These are phyloP conservation scores for Phrixothrix hirtus DNA, from an alignment of 2,888 invertebrate genomes.

Conservation along the genomic window DNA sequence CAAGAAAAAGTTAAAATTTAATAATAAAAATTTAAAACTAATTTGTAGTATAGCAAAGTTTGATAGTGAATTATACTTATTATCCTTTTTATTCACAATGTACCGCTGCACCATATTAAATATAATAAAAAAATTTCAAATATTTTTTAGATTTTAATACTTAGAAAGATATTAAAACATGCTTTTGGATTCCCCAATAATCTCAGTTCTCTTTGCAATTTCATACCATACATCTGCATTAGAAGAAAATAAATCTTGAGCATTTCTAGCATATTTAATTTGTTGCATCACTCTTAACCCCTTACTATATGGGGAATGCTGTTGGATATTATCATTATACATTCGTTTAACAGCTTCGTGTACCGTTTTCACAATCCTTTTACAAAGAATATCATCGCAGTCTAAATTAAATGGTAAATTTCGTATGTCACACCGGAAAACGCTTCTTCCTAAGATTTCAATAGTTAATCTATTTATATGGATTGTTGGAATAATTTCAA, in stretches of 20 bases:
- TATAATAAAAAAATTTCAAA: too few species aligned
- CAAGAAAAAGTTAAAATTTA: too few species aligned
- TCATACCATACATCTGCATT: not conserved
- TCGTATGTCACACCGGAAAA: slow-evolving; percentile 47
- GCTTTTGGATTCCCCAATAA: too few species aligned
- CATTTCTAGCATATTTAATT: not conserved
- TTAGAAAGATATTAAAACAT: too few species aligned
- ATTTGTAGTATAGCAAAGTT: too few species aligned
- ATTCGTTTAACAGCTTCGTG: slow-evolving; percentile 43
- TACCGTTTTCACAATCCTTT: slow-evolving; percentile 39
- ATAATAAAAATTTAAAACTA: too few species aligned
- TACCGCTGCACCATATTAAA: too few species aligned
- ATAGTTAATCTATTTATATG: slow-evolving; percentile 45
- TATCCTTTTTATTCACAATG: too few species aligned
- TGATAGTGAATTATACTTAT: too few species aligned
- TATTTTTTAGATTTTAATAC: too few species aligned
- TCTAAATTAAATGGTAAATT: slow-evolving; percentile 47
- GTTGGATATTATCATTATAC: slow-evolving; percentile 14
- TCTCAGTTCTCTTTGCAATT: too few species aligned
- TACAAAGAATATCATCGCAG: slow-evolving; percentile 44
- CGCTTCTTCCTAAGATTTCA: slow-evolving; percentile 42
- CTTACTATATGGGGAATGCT: not conserved
- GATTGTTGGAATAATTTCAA: slow-evolving; percentile 44
- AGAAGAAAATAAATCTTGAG: not conserved
- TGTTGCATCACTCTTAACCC: not conserved